Evolutionary conservation across 2,113 vertebrate species (phyloP).

Genomic region (Oophaga pumilio): DNA sequence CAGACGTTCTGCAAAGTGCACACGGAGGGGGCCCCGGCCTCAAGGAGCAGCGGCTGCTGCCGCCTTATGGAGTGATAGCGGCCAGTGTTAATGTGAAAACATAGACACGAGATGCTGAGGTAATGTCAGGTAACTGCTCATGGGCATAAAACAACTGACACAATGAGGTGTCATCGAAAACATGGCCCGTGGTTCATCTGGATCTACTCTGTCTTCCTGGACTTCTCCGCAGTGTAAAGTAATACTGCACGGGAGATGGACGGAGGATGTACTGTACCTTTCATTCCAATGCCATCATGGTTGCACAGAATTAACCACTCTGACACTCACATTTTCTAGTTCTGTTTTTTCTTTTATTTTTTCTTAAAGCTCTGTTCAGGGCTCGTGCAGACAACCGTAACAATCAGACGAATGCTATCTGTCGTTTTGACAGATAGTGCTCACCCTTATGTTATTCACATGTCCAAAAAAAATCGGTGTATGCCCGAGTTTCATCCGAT

Average conservation of each 20-base stretch:
- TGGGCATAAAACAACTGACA: conserved; percentile 55
- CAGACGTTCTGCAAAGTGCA: conserved; percentile 66
- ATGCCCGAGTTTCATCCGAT: too few relatives aligned
- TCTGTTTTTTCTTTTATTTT: neutral
- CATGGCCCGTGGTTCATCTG: neutral
- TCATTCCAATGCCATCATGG: neutral
- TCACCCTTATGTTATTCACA: too few relatives aligned
- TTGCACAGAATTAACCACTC: neutral
- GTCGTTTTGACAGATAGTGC: too few relatives aligned
- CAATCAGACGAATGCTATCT: too few relatives aligned
- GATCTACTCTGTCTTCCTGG: neutral
- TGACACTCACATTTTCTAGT: neutral
- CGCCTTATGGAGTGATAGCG: conserved; percentile 60
- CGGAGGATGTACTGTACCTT: neutral
- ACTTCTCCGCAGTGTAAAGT: neutral
- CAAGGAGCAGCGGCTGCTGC: conserved; percentile 66
- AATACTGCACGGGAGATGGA: neutral
- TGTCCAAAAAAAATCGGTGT: too few relatives aligned
- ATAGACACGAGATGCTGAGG: conserved; percentile 54
- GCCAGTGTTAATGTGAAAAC: conserved; percentile 59
- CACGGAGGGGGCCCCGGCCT: conserved; percentile 70
- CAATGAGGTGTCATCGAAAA: conserved; percentile 34
- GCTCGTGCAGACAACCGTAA: too few relatives aligned
- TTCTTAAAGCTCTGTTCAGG: too few relatives aligned
- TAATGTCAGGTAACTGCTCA: conserved; percentile 62